Conservation (phyloP, 35 echinoderm and acorn worm genomes). For the Ptychodera flava region DNA sequence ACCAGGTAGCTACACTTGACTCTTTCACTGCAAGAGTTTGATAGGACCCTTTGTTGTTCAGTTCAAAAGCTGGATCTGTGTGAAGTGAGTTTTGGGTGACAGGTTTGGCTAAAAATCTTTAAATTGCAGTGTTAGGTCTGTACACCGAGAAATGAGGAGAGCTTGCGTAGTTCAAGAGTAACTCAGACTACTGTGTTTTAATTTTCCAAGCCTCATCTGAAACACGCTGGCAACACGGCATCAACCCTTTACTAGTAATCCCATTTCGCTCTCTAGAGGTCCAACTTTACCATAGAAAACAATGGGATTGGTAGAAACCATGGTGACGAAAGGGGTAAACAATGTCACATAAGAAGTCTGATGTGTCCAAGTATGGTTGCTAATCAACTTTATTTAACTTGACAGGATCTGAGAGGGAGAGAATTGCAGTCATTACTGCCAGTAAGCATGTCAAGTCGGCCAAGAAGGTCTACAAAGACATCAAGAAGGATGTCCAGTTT, state of each 20-base stretch:
- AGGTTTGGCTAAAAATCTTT: not conserved
- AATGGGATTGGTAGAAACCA: not conserved
- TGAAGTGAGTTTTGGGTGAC: no score
- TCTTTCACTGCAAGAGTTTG: no score
- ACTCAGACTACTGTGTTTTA: not conserved
- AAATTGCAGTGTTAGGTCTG: no score
- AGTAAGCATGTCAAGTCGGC: constrained; percentile 18
- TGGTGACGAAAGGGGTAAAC: not conserved
- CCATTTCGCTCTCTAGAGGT: not conserved
- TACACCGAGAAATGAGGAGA: not conserved
- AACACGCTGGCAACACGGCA: not conserved
- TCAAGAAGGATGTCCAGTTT: constrained; percentile 2
- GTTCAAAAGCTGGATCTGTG: not conserved
- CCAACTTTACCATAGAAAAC: no score
- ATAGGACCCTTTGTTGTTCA: not conserved
- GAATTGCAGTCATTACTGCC: constrained; percentile 2
- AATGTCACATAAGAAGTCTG: no score
- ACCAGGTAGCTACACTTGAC: no score
- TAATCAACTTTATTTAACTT: not conserved
- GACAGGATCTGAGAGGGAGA: not conserved
- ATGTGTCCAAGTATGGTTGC: no score
- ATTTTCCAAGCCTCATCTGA: not conserved
- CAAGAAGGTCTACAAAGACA: not conserved
- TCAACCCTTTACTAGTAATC: not conserved
- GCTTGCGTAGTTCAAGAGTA: not conserved